Evolutionary conservation across 1,140 invertebrate genomes (phyloP).

Genomic region (Xylocopa sonorina): DNA sequence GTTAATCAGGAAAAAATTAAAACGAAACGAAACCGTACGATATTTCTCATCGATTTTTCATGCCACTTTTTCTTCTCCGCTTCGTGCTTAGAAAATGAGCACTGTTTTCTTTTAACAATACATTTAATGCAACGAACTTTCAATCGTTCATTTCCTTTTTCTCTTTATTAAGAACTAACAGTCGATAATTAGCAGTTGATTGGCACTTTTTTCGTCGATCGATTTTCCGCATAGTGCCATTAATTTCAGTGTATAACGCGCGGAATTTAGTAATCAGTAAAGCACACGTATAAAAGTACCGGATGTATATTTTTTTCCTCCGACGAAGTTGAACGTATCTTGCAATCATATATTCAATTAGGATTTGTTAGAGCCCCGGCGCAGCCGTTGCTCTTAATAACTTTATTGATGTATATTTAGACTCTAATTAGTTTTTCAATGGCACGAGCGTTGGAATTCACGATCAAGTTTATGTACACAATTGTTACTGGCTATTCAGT

Average conservation of each 20-base stretch:
- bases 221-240: not conserved
- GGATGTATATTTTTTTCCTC: not conserved
- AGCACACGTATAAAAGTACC: too few species aligned
- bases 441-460: not conserved
- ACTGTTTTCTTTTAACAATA: too few species aligned
- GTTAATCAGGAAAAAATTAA: not conserved
- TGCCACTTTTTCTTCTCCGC: not conserved
- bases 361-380: not conserved
- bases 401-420: conserved; percentile 22
- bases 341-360: not conserved
- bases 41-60: not conserved
- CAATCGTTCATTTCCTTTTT: too few species aligned
- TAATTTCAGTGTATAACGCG: not conserved
- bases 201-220: not conserved
- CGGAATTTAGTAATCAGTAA: not conserved
- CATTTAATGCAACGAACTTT: too few species aligned
- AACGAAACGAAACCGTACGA: too few species aligned
- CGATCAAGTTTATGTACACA: not conserved
- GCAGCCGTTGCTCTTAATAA: not conserved
- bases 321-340: not conserved
- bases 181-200: too few species aligned
- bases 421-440: not conserved
- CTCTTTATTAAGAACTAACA: too few species aligned
- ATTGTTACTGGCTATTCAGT: too few species aligned
- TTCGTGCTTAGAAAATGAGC: too few species aligned